phyloP scores from a whole-genome alignment of 2,113 vertebrate genomes.

The Eudyptes chrysolophus region DNA sequence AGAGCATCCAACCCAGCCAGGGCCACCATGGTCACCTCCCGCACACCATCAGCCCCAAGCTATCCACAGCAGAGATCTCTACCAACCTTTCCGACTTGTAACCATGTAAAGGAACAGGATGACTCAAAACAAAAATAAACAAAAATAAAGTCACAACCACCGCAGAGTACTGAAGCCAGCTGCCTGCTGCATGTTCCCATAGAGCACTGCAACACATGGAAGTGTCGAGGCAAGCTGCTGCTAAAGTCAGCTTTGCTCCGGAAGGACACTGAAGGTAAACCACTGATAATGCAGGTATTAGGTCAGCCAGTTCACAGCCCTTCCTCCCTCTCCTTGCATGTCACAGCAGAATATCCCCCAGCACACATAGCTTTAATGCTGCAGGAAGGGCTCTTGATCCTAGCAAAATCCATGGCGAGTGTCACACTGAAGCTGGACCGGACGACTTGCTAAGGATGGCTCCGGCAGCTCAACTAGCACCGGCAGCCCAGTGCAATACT shows the following conservation, averaged over 20 bases:
- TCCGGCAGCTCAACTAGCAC: not conserved
- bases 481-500: rapidly evolving
- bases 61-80: not conserved
- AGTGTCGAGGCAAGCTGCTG: not conserved
- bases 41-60: not conserved
- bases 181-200: rapidly evolving
- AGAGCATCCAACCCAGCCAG: not conserved
- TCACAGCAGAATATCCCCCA: not conserved
- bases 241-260: slow-evolving; percentile 31
- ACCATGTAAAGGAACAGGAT: not conserved
- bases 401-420: not conserved
- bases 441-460: not conserved
- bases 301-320: not conserved
- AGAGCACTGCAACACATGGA: not conserved
- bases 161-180: not conserved
- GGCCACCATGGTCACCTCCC: not conserved
- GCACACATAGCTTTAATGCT: rapidly evolving
- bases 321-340: not conserved
- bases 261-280: slow-evolving; percentile 51
- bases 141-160: not conserved
- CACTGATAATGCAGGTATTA: slow-evolving; percentile 23
- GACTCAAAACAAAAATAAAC: not conserved
- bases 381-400: not conserved
- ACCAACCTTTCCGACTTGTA: not conserved
- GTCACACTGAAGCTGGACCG: not conserved